These are phyloP conservation scores for Thomomys bottae DNA, from an alignment of 2,113 vertebrate genomes.

Conservation along the genomic window DNA sequence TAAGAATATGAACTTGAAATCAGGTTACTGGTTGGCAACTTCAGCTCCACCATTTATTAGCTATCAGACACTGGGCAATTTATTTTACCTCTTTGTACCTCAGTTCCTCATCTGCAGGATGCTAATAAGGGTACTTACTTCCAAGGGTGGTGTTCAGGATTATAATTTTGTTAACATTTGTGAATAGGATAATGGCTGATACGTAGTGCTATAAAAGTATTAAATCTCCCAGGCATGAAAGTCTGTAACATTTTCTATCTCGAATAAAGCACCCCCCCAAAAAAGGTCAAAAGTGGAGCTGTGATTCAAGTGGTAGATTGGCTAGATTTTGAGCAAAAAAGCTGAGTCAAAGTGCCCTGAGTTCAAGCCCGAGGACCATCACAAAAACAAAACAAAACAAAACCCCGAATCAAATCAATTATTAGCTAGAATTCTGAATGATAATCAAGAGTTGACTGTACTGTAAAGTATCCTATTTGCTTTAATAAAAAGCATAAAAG, in stretches of 20 bases:
- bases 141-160: not conserved
- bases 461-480: slow-evolving; percentile 38
- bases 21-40: not conserved
- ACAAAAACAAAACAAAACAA: too few species aligned
- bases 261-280: too few species aligned
- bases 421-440: not conserved
- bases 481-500: slow-evolving; percentile 72
- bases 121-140: not conserved
- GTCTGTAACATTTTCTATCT: too few species aligned
- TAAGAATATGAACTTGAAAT: not conserved
- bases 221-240: too few species aligned
- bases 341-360: too few species aligned
- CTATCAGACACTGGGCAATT: slow-evolving; percentile 29
- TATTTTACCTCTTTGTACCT: not conserved
- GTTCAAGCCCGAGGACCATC: too few species aligned
- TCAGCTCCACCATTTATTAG: not conserved
- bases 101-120: slow-evolving; percentile 29
- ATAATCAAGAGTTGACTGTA: slow-evolving; percentile 78
- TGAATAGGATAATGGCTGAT: not conserved
- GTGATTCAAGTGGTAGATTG: too few species aligned
- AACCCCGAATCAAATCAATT: not conserved
- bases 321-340: too few species aligned
- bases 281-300: too few species aligned
- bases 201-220: not conserved
- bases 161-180: not conserved